Evolutionary conservation across 2,888 invertebrate genomes (phyloP).

Genomic region (Phanerotoma sp.): DNA sequence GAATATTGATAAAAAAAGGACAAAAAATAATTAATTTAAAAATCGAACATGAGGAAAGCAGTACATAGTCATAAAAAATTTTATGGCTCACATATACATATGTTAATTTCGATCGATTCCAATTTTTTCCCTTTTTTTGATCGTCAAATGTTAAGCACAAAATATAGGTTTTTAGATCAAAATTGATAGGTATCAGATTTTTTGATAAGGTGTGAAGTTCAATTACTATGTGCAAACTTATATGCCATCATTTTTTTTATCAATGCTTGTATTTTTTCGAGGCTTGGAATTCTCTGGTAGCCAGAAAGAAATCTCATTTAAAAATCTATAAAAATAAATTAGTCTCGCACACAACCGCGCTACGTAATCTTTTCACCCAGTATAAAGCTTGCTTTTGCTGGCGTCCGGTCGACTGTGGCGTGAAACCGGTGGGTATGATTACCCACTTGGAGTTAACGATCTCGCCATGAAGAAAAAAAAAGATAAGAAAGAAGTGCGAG

Average conservation of each 20-base stretch:
- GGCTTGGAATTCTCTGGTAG: not conserved
- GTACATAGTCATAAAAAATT: too few species aligned
- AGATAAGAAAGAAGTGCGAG: slow-evolving; percentile 9
- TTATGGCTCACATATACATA: too few species aligned
- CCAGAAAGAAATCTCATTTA: slow-evolving; percentile 22
- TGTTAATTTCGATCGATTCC: too few species aligned
- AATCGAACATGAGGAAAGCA: too few species aligned
- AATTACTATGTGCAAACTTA: not conserved
- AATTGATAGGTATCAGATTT: not conserved
- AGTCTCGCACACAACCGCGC: slow-evolving; percentile 25
- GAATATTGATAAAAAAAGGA: too few species aligned
- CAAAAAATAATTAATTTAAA: too few species aligned
- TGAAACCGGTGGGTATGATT: slow-evolving; percentile 53
- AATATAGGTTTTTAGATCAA: too few species aligned
- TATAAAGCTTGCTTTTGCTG: slow-evolving; percentile 28
- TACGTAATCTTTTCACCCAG: slow-evolving; percentile 35
- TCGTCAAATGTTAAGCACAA: too few species aligned
- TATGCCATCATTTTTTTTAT: not conserved
- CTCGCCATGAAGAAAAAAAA: slow-evolving; percentile 36
- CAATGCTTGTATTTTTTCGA: not conserved
- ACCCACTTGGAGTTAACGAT: slow-evolving; percentile 53
- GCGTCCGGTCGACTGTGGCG: slow-evolving; percentile 41
- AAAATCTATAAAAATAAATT: slow-evolving; percentile 35
- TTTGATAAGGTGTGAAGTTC: not conserved
- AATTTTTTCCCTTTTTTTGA: too few species aligned